Conservation (phyloP, 2,113 vertebrate genomes). For the Coptodon bakossiorum region DNA sequence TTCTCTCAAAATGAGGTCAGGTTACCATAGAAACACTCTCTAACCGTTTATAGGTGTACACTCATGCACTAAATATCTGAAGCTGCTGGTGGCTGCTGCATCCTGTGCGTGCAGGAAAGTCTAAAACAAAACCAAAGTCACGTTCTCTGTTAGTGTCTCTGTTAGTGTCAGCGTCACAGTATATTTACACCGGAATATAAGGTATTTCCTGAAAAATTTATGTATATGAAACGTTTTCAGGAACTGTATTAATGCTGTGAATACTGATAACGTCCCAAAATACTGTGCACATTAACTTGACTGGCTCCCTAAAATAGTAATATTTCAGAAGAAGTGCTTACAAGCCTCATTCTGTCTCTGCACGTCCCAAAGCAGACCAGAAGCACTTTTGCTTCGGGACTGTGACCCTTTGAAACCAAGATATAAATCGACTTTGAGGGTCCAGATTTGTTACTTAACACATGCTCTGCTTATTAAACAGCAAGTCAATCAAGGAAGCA, state of each 20-base stretch:
- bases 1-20: background rate
- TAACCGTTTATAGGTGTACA: background rate
- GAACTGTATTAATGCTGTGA: background rate
- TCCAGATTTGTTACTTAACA: conserved; percentile 13
- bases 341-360: background rate
- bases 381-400: background rate
- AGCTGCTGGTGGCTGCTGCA: background rate
- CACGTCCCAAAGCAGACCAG: background rate
- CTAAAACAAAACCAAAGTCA: background rate
- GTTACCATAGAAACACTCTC: background rate
- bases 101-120: background rate
- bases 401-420: background rate
- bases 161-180: background rate
- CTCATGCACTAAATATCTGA: background rate
- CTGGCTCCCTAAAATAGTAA: background rate
- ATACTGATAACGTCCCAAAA: background rate
- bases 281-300: background rate
- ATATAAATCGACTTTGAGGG: background rate
- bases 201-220: background rate
- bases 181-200: background rate
- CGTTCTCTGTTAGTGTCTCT: background rate
- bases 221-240: background rate
- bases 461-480: conserved; percentile 16
- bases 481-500: background rate
- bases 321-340: background rate